phyloP scores from a whole-genome alignment of 2,113 vertebrate genomes.

The Toxostoma redivivum region DNA sequence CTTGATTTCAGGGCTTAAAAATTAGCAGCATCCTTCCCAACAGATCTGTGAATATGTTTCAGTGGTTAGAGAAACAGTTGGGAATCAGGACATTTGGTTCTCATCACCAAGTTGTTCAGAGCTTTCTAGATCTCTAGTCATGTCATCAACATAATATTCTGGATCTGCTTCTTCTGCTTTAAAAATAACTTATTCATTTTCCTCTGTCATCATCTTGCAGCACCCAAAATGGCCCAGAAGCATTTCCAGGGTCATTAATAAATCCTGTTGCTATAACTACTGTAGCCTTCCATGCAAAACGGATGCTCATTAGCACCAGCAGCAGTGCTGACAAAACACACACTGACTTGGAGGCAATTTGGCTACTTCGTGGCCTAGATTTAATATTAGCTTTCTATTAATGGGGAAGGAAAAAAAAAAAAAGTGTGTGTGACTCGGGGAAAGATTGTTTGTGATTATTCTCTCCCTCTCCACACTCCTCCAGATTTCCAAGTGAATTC shows the following conservation, averaged over 20 bases:
- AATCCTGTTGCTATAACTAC: slow-evolving; percentile 16
- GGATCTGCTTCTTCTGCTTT: neutral
- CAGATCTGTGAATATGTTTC: neutral
- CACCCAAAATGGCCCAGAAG: neutral
- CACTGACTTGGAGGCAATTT: neutral
- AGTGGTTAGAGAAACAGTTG: neutral
- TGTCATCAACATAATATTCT: neutral
- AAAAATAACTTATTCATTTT: neutral
- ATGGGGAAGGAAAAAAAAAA: neutral
- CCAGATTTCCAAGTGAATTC: neutral
- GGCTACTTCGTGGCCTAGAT: neutral
- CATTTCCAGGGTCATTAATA: neutral
- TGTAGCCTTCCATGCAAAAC: neutral
- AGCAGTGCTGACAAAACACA: neutral
- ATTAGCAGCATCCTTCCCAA: neutral
- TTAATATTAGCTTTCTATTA: neutral
- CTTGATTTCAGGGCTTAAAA: neutral
- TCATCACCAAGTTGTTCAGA: neutral
- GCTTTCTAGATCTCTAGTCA: neutral
- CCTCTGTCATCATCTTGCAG: neutral
- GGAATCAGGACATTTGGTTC: neutral
- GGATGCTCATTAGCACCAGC: slow-evolving; percentile 2
- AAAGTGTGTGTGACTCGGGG: too few species aligned
- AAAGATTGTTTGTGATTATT: neutral
- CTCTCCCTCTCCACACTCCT: neutral